Evolutionary conservation across 1,140 invertebrate species (phyloP), one percentile per base, ranked within the genome.

Genomic region (Tetramorium alpestre): DNA sequence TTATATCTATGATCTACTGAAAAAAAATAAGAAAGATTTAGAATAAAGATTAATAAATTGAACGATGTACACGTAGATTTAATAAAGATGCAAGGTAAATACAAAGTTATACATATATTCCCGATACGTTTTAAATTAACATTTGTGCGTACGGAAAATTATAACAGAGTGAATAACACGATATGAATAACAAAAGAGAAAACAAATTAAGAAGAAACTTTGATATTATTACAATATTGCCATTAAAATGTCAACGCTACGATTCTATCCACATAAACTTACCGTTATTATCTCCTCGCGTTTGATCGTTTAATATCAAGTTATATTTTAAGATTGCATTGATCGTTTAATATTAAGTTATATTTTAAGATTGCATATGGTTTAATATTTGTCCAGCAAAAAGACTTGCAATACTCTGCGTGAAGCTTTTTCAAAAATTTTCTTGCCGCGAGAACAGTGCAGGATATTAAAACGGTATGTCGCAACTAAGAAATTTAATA

Each of bases 401-500:
- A 44, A 49, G 41, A 58, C 22, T 3, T 28, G 3, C 6, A 11
- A 58, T 56, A 41, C 25, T 38, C n/a, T 75, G 72, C 22, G 18
- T 16, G 41, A 28, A n/a, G 18, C 33, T 65, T 65, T 56, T 65
- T 33, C 41, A 22, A 33, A 65, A 47, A 33, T 7, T 65, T 47
- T 65, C 16, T 38, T 44, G 5, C 4, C 18, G 10, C 3, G 41
- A 47, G 8, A 64, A 28, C 25, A 38, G 2, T 28, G 18, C 44
- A 56, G 28, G 49, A 70, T 44, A 41, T 25, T 28, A 70, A 81
- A 56, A 70, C 7, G 49, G 3, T n/a, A 22, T 28, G 47, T 16
- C 47, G 51, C 49, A 13, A 70, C n/a, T 11, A 56, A 70, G 77
- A 70, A 81, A 81, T 70, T 58, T 47, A 70, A 81, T 70, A 81